phyloP scores from a whole-genome alignment of 2,888 invertebrate species.

The Scrobipalpa atriplicella region DNA sequence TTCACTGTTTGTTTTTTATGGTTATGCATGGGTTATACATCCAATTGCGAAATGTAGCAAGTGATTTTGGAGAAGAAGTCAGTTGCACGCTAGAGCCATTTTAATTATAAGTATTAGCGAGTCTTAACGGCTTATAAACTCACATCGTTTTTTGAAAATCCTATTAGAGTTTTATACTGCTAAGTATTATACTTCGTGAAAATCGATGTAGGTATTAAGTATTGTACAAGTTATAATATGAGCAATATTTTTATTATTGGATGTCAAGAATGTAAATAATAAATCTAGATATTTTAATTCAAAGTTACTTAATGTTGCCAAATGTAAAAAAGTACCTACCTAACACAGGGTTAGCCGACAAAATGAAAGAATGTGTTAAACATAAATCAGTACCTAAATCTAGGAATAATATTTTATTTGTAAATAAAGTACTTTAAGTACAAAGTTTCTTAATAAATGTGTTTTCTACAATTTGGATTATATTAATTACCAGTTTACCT shows the following conservation, averaged over 20 bases:
- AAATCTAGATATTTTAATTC: constrained; percentile 4
- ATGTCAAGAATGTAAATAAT: neutral
- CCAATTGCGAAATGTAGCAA: neutral
- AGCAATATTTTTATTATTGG: constrained; percentile 3
- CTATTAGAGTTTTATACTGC: neutral
- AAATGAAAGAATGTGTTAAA: constrained; percentile 29
- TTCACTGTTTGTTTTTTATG: no score
- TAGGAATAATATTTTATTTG: constrained; percentile 39
- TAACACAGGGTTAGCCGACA: constrained; percentile 52
- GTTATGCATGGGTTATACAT: no score
- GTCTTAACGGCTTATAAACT: neutral
- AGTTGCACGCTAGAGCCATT: neutral
- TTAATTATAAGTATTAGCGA: constrained; percentile 3
- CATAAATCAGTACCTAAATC: constrained; percentile 18
- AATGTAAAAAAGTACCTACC: constrained; percentile 17
- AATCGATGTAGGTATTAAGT: neutral
- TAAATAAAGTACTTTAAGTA: constrained; percentile 66
- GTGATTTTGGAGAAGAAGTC: neutral
- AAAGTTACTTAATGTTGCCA: constrained; percentile 10
- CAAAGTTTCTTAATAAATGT: constrained; percentile 62
- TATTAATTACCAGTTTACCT: constrained; percentile 31
- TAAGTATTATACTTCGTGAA: neutral
- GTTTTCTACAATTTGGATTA: constrained; percentile 47
- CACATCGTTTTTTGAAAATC: neutral
- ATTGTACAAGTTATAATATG: neutral